Percentiles rank a stretch among this genome's conserved stretches.
phyloP scores from a whole-genome alignment of 2,888 invertebrate species.

The Plebejus melissa region DNA sequence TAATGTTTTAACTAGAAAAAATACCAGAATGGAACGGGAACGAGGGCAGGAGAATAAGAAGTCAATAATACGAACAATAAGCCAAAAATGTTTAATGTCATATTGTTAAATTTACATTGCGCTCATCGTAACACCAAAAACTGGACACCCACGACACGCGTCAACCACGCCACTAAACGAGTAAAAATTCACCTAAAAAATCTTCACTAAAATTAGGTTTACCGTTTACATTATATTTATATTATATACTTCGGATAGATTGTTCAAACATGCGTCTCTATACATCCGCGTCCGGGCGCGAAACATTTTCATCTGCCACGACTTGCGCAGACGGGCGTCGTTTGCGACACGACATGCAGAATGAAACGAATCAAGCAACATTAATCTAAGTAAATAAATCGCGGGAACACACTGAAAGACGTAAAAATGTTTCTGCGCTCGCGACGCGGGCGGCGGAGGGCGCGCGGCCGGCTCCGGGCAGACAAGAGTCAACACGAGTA shows the following conservation, averaged over 20 bases:
- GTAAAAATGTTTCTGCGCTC: not conserved
- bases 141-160: slow-evolving; percentile 62
- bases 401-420: not conserved
- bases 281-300: slow-evolving; percentile 17
- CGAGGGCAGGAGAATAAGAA: slow-evolving; percentile 42
- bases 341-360: not conserved
- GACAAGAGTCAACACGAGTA: not conserved
- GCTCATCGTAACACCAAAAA: slow-evolving; percentile 71
- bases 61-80: slow-evolving; percentile 74
- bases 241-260: slow-evolving; percentile 59
- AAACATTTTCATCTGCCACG: not conserved
- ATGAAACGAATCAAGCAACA: not conserved
- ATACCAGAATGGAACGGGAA: not conserved
- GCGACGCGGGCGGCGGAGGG: not conserved
- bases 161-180: slow-evolving; percentile 63
- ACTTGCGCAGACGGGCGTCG: not conserved
- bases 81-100: slow-evolving; percentile 79
- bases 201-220: slow-evolving; percentile 64
- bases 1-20: not conserved
- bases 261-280: slow-evolving; percentile 40
- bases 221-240: slow-evolving; percentile 56
- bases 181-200: slow-evolving; percentile 74
- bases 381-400: not conserved
- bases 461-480: slow-evolving; percentile 2
- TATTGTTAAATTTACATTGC: slow-evolving; percentile 77